Evolutionary conservation across 2,888 invertebrate species (phyloP), one percentile per base, ranked within the genome.

Genomic region (Latrodectus elegans): DNA sequence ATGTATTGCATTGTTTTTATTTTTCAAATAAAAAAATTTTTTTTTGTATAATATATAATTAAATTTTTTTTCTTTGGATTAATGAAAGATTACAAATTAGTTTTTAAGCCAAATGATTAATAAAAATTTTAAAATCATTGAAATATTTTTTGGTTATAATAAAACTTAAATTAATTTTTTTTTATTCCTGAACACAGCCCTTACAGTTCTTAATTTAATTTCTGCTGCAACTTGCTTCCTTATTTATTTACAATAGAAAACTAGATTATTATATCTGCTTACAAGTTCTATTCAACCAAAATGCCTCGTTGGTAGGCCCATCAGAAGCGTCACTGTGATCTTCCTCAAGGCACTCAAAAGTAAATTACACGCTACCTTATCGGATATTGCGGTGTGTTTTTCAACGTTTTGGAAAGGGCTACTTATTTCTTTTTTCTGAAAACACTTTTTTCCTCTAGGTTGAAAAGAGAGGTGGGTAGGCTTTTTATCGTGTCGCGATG

Each of bases 341-440:
- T 65, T 68, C 70, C 68, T 55, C 70, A 70, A 60, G 75, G 53
- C 82, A 82, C 75, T 82, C 55, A 14, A 60, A 60, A 75, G 82
- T 38, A 60, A 75, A 82, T 82, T 82, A 75, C 82, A 82, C 75
- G 75, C 75, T 52, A 60, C 82, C 68, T 82, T 82, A 82, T 82
- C 82, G 75, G 10, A 53, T 60, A 75, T 68, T 82, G 68, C 70
- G 49, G 52, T 49, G n/a, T 15, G 53, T 71, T 71, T 78, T 60
- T 60, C n/a, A 49, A 17, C 68, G 22, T 8, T 22, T n/a, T 51
- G 17, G 22, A 68, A 67, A 60, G 22, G 68, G 71, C 70, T 26
- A 38, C 68, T 77, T 52, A 14, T 53, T 11, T 8, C 6, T 38
- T 38, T 38, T 38, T 17, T 71, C 10, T 8, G 15, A 14, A 60